Evolutionary conservation across 2,113 vertebrate species (phyloP).

Genomic region (Seriola aureovittata): DNA sequence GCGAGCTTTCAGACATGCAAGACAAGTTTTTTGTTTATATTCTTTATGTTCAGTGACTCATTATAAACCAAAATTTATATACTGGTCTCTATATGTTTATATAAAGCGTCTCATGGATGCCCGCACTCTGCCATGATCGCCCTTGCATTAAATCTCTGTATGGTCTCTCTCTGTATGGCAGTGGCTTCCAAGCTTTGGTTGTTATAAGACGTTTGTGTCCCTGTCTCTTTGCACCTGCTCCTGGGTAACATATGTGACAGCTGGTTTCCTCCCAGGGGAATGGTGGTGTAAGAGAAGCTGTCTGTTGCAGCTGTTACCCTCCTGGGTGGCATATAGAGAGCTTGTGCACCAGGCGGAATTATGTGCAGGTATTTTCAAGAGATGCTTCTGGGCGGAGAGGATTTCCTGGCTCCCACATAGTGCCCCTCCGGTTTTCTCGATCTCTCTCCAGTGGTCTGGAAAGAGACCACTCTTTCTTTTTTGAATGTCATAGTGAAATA

Average conservation of each 20-base stretch:
- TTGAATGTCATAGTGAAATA: not conserved
- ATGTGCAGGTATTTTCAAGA: not conserved
- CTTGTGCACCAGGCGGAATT: not conserved
- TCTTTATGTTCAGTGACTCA: no score
- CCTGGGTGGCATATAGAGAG: constrained; percentile 16
- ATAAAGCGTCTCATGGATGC: not conserved
- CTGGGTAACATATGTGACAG: constrained; percentile 33
- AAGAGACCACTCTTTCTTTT: not conserved
- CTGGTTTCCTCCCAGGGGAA: constrained; percentile 29
- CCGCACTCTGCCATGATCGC: not conserved
- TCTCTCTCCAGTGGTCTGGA: not conserved
- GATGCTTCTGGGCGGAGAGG: not conserved
- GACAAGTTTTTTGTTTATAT: not conserved
- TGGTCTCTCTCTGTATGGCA: not conserved
- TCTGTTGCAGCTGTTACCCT: constrained; percentile 29
- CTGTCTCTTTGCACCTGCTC: constrained; percentile 7
- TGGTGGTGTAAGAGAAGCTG: constrained; percentile 2
- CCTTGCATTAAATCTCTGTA: not conserved
- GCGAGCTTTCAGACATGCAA: not conserved
- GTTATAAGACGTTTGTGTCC: no score
- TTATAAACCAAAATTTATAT: no score
- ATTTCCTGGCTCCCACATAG: not conserved
- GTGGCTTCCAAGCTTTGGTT: not conserved
- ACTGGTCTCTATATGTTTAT: not conserved
- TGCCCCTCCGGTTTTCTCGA: not conserved